Percentiles rank a stretch among this genome's conserved stretches.
phyloP scores from a whole-genome alignment of 2,888 invertebrate genomes.

The Amphipyra berbera region DNA sequence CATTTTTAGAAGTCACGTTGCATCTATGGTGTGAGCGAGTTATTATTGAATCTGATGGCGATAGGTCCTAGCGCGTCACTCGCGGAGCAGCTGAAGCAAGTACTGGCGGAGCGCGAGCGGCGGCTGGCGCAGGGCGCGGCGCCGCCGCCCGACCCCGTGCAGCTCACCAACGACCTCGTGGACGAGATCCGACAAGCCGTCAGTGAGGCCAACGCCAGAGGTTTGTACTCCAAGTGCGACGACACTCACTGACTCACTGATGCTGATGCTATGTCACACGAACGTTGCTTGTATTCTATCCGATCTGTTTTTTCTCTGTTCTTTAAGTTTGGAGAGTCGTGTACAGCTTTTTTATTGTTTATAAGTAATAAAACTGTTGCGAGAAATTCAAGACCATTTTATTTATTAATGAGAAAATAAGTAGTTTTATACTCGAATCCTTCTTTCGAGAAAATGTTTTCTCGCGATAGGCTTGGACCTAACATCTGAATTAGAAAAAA shows the following conservation, averaged over 20 bases:
- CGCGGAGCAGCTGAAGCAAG: conserved; percentile 96
- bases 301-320: conserved; percentile 40
- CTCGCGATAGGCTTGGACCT: conserved; percentile 16
- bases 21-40: conserved; percentile 16
- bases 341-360: conserved; percentile 35
- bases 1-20: background rate
- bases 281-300: conserved; percentile 39
- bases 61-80: conserved; percentile 93
- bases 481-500: conserved; percentile 37
- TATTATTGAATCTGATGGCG: conserved; percentile 49
- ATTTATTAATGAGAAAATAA: conserved; percentile 11
- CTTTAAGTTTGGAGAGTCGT: conserved; percentile 42
- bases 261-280: conserved; percentile 20
- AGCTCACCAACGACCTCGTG: conserved; percentile 94
- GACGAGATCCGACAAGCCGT: conserved; percentile 97
- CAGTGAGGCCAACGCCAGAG: conserved; percentile 96
- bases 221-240: conserved; percentile 77
- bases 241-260: conserved; percentile 23
- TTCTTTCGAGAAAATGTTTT: conserved; percentile 5
- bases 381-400: conserved; percentile 22
- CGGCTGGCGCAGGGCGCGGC: conserved; percentile 87
- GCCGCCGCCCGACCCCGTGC: conserved; percentile 90
- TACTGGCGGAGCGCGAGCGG: conserved; percentile 95
- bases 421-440: conserved; percentile 17
- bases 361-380: conserved; percentile 24